phyloP scores from a whole-genome alignment of 2,888 invertebrate genomes.

The Kryphioiulus occultus region DNA sequence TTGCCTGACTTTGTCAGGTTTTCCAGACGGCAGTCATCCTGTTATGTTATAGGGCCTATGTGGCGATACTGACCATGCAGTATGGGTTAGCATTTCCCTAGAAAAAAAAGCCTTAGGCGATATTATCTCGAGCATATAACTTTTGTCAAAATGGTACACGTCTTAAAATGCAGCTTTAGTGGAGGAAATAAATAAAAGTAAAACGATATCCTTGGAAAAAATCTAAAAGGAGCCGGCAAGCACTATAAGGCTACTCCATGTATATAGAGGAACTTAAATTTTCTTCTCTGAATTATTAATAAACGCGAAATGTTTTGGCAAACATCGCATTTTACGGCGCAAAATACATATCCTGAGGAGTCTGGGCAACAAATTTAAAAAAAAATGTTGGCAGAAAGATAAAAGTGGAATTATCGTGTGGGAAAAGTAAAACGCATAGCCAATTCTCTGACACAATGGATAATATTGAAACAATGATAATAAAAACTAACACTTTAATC shows the following conservation, averaged over 20 bases:
- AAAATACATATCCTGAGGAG: neutral
- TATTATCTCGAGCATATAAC: constrained; percentile 10
- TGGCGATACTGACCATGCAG: neutral
- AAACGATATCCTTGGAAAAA: constrained; percentile 26
- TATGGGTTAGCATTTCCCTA: neutral
- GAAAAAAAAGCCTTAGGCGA: neutral
- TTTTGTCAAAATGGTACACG: neutral
- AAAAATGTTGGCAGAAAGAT: neutral
- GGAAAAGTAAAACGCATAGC: neutral
- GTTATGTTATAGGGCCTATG: no score
- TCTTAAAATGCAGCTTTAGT: neutral
- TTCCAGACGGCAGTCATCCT: no score
- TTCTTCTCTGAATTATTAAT: constrained; percentile 24
- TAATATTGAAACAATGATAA: constrained; percentile 8
- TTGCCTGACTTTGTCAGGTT: no score
- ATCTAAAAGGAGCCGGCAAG: neutral
- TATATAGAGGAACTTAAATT: neutral
- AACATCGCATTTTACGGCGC: neutral
- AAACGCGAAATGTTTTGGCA: neutral
- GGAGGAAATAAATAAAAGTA: constrained; percentile 19
- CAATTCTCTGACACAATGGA: neutral
- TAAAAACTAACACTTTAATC: neutral
- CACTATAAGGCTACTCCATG: neutral
- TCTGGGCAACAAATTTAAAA: neutral
- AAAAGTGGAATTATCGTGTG: neutral